phyloP scores from a whole-genome alignment of 2,888 invertebrate species.

The Habrosyne pyritoides region DNA sequence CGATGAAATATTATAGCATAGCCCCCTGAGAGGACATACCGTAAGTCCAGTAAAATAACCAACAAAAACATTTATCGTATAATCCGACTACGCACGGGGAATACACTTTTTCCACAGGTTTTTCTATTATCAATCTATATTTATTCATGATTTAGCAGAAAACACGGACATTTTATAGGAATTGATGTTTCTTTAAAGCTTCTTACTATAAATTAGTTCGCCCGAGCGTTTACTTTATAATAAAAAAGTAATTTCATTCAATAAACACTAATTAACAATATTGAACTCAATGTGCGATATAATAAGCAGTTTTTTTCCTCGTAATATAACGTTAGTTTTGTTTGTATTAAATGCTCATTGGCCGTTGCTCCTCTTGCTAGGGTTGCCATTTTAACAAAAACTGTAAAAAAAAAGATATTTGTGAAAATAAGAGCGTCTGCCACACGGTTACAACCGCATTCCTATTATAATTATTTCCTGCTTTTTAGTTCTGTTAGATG shows the following conservation, averaged over 20 bases:
- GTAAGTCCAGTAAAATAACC: neutral
- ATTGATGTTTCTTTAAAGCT: neutral
- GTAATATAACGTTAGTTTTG: neutral
- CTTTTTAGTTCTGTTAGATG: too few species aligned
- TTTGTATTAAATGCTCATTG: neutral
- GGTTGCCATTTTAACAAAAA: neutral
- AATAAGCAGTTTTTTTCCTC: neutral
- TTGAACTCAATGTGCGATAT: neutral
- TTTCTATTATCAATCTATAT: neutral
- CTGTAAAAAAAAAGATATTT: too few species aligned
- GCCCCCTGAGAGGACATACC: neutral
- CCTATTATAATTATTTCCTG: too few species aligned
- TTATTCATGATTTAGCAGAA: slow-evolving; percentile 1
- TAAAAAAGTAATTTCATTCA: neutral
- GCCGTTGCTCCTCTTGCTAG: neutral
- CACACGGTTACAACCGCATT: too few species aligned
- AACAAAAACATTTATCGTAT: neutral
- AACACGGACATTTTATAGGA: neutral
- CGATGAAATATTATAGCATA: neutral
- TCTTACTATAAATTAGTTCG: neutral
- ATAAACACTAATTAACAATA: neutral
- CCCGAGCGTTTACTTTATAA: neutral
- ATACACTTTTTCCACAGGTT: neutral
- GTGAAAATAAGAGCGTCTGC: too few species aligned
- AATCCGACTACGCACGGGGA: neutral